Base-by-base conservation (phyloP, 2,113 vertebrate genomes). In the Meriones unguiculatus region DNA sequence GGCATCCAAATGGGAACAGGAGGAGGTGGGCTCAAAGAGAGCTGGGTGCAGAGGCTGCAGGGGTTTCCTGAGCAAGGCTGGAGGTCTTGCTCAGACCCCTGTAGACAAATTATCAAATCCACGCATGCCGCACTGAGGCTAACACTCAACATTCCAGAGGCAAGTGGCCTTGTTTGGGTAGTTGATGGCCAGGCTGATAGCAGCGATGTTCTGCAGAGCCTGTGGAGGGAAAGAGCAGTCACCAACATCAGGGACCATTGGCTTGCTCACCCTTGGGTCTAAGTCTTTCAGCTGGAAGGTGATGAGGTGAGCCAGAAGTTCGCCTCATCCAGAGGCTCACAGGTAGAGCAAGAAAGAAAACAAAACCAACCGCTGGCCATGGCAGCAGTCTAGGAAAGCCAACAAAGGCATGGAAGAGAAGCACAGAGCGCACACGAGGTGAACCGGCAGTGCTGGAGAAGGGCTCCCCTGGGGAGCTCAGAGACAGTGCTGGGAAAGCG, bases 101-200 rank as follows among this genome's bases (percentile, higher is more conserved):
- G 92, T 77, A 97, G 98, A 89, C 96, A 98, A 95, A 95, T 93
- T 85, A 96, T n/a, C 87, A 89, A 92, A 97, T 97, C 87, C 98
- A 97, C 92, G 97, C 97, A 96, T 7, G 76, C 86, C 80, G 46
- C 85, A 57, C 84, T 82, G 73, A 28, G 91, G 98, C 99, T 98
- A 99, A 76, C 97, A 98, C 95, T 99, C 99, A 89, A 99, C 97
- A 97, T 99, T 99, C 99, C 99, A 99, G 91, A 99, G 98, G 98
- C 98, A 98, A 91, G 99, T 99, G 46, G 99, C 99, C 99, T 99
- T 99, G 99, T 99, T 99, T 28, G 99, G 99, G 95, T 99, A 99
- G 99, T 99, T 99, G 99, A 99, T 99, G 95, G 99, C 99, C 98
- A 99, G 99, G 98, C 99, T 99, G 99, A 99, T 99, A 98, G 99